These are phyloP conservation scores for Hyppa rectilinea DNA, from an alignment of 2,888 invertebrate genomes.

Conservation along the genomic window DNA sequence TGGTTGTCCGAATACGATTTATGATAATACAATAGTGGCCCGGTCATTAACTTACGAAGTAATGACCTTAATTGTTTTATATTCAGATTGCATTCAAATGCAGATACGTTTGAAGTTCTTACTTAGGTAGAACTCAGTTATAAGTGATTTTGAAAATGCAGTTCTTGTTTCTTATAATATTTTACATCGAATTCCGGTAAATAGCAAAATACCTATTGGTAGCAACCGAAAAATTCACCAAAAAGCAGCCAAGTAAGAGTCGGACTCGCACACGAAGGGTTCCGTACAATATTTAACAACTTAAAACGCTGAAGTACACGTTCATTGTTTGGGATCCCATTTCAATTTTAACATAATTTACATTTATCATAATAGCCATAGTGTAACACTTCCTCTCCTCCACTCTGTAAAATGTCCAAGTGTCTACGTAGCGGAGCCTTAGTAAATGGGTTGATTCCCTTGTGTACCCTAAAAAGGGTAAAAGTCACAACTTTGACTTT, in stretches of 20 bases:
- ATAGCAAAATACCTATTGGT: background rate
- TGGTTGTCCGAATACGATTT: conserved; percentile 33
- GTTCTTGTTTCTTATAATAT: background rate
- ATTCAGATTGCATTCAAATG: conserved; percentile 26
- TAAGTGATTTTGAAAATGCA: background rate
- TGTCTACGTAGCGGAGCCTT: too few relatives aligned
- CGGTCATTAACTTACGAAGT: conserved; percentile 45
- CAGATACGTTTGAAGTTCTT: background rate
- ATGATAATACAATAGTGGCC: conserved; percentile 48
- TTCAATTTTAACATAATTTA: too few relatives aligned
- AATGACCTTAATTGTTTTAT: conserved; percentile 26
- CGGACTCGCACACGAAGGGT: too few relatives aligned
- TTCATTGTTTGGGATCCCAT: too few relatives aligned
- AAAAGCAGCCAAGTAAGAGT: too few relatives aligned
- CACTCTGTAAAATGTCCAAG: too few relatives aligned
- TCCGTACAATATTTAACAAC: too few relatives aligned
- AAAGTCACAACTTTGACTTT: background rate
- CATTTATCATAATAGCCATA: too few relatives aligned
- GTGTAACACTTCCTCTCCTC: too few relatives aligned
- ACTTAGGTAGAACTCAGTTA: background rate
- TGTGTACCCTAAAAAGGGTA: too few relatives aligned
- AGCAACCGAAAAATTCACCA: background rate
- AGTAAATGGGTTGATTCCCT: too few relatives aligned
- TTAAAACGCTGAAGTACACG: too few relatives aligned
- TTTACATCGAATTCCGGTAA: background rate